Conservation (phyloP, 2,797 vertebrate genomes). For the Crocidura indochinensis region DNA sequence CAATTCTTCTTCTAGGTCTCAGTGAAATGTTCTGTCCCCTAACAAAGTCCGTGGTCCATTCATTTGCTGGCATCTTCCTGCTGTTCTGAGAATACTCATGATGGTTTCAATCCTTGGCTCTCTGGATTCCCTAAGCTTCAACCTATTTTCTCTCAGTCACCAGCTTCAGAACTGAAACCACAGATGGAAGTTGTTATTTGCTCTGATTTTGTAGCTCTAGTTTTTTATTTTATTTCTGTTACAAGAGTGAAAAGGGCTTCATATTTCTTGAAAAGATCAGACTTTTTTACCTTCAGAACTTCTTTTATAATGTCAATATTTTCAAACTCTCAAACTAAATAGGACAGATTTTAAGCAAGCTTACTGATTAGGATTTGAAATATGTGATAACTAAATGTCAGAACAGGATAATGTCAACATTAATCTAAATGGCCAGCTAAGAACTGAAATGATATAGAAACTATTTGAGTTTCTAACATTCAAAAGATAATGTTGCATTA, state of each 20-base stretch:
- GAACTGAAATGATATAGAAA: slow-evolving; percentile 48
- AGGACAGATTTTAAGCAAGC: slow-evolving; percentile 65
- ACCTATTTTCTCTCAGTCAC: slow-evolving; percentile 46
- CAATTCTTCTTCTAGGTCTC: neutral
- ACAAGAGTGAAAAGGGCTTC: slow-evolving; percentile 14
- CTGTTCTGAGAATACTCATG: neutral
- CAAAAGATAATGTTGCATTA: slow-evolving; percentile 40
- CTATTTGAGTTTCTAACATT: slow-evolving; percentile 32
- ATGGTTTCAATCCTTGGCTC: neutral
- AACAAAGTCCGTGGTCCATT: neutral
- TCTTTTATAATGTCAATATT: slow-evolving; percentile 71
- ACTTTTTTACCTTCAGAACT: slow-evolving; percentile 55
- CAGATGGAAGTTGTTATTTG: slow-evolving; percentile 33
- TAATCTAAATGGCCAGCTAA: slow-evolving; percentile 70
- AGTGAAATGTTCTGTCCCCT: slow-evolving; percentile 47
- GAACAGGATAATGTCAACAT: slow-evolving; percentile 72
- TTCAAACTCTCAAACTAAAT: slow-evolving; percentile 73
- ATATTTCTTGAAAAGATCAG: slow-evolving; percentile 56
- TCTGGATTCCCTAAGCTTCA: slow-evolving; percentile 20
- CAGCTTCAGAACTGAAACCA: slow-evolving; percentile 46
- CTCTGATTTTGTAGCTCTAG: slow-evolving; percentile 50
- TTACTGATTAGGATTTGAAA: slow-evolving; percentile 76
- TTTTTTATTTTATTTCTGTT: slow-evolving; percentile 69
- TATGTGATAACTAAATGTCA: slow-evolving; percentile 77
- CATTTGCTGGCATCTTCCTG: slow-evolving; percentile 12